Conservation (phyloP, 2,888 invertebrate species). For the Drosophila mayaguana region DNA sequence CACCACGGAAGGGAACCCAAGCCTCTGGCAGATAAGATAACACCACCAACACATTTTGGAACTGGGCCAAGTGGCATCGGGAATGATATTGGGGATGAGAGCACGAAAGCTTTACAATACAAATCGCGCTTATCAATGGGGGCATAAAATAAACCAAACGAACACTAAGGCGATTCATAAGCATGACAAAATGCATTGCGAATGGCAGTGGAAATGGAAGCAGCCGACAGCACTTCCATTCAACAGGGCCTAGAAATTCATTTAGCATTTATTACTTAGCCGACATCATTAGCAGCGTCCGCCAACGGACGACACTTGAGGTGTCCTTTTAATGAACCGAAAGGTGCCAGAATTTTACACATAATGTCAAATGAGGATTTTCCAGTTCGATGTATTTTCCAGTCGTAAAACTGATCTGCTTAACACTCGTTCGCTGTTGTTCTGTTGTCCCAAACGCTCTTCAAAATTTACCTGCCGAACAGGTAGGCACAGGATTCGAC, state of each 20-base stretch:
- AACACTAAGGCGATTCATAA: slow-evolving; percentile 21
- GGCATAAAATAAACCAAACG: neutral
- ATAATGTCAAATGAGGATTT: slow-evolving; percentile 48
- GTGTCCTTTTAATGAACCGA: slow-evolving; percentile 48
- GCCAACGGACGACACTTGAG: slow-evolving; percentile 49
- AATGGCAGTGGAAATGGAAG: slow-evolving; percentile 4
- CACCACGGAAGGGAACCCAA: slow-evolving; percentile 2
- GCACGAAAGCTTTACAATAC: slow-evolving; percentile 14
- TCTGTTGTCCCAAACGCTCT: neutral
- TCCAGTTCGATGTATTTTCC: slow-evolving; percentile 41
- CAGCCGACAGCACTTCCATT: slow-evolving; percentile 3
- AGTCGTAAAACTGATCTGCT: slow-evolving; percentile 44
- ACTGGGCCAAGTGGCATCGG: slow-evolving; percentile 34
- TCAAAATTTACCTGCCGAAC: slow-evolving; percentile 42
- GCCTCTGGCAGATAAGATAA: slow-evolving; percentile 49
- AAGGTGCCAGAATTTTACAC: slow-evolving; percentile 50
- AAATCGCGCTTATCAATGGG: slow-evolving; percentile 49
- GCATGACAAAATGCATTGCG: slow-evolving; percentile 3
- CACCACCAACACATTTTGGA: slow-evolving; percentile 3
- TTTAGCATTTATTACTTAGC: slow-evolving; percentile 32
- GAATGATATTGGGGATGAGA: slow-evolving; percentile 21
- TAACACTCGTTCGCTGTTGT: neutral
- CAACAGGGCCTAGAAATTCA: slow-evolving; percentile 14
- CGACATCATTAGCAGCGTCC: slow-evolving; percentile 40
- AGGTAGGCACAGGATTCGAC: slow-evolving; percentile 34